Base-by-base conservation (phyloP, 2,797 vertebrate genomes). In the Poeciliopsis paucimaculata region DNA sequence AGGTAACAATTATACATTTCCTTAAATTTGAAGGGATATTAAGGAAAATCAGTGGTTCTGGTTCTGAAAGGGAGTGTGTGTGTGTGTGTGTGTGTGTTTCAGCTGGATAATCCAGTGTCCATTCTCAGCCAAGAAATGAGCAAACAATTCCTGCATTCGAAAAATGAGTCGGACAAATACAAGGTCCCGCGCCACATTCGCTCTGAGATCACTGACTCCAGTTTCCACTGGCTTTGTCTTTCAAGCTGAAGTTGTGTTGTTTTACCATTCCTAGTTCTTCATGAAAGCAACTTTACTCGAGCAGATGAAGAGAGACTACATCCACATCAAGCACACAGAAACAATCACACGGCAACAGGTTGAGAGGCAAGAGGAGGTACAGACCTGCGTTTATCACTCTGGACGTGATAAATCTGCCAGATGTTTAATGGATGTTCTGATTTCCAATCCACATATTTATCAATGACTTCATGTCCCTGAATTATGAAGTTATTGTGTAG, bases 221-320 rank as follows among this genome's bases (percentile, higher is more conserved):
- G 0, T 13, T 3, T 13, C 49, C 23, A 49, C 13, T 43, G 5
- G 2, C 10, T 12, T 36, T 18, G 12, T 41, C 43, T 64, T 34
- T 28, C 62, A 45, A 68, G 28, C 0, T 72, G 12, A 28, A 4
- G 72, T 73, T 62, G 46, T 36, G 36, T 34, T 49, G 64, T 31
- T 15, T 77, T 62, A 60, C 26, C 0, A 1, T 78, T 70, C 77
- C 5, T 34, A 90, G 91, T 95, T 95, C 84, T 95, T 96, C 72
- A 95, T 95, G 95, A 96, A 95, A 86, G 94, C 95, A 1, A 95
- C 95, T 73, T 88, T 95, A 74, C 87, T 95, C 11, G 95, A 95
- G 49, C 95, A 95, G 89, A 96, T 96, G 95, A 95, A 91, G 86
- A 86, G 86, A 76, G 94, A 95, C 79, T 96, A 95, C 79, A 92